Evolutionary conservation across 2,113 vertebrate genomes (phyloP).

Genomic region (Siniperca chuatsi): DNA sequence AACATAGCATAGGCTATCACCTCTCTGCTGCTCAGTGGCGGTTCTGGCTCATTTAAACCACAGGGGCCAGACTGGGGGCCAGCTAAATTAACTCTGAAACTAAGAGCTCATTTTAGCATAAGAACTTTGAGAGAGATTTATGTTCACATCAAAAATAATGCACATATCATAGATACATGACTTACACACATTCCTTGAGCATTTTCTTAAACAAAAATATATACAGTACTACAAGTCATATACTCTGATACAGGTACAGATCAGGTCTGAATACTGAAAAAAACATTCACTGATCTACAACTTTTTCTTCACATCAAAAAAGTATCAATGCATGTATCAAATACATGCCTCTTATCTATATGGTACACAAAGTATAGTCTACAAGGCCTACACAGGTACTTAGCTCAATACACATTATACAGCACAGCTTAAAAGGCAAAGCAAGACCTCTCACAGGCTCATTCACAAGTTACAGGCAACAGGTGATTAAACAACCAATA

Average conservation of each 20-base stretch:
- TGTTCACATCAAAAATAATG: not conserved
- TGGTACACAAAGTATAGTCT: too few species aligned
- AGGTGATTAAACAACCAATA: not conserved
- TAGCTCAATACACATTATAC: not conserved
- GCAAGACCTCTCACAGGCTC: not conserved
- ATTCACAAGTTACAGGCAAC: not conserved
- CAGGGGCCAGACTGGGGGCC: not conserved
- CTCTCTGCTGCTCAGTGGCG: conserved; percentile 4
- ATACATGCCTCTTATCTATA: not conserved
- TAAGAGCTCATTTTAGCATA: not conserved
- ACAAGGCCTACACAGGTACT: not conserved
- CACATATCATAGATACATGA: not conserved
- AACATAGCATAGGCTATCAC: conserved; percentile 35
- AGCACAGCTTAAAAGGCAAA: not conserved
- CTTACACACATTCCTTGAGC: not conserved
- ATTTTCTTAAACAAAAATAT: not conserved
- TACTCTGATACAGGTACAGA: not conserved
- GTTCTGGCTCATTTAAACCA: conserved; percentile 14
- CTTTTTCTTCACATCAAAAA: not conserved
- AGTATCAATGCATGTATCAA: not conserved
- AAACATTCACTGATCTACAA: not conserved
- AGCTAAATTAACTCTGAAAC: not conserved
- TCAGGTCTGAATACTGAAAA: not conserved
- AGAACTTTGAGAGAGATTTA: not conserved
- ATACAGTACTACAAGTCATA: not conserved